A percentile compares a stretch with the other conserved stretches of the same genome.
These are phyloP conservation scores for Dicrostonyx torquatus DNA, from an alignment of 2,797 vertebrate species.

Conservation along the genomic window DNA sequence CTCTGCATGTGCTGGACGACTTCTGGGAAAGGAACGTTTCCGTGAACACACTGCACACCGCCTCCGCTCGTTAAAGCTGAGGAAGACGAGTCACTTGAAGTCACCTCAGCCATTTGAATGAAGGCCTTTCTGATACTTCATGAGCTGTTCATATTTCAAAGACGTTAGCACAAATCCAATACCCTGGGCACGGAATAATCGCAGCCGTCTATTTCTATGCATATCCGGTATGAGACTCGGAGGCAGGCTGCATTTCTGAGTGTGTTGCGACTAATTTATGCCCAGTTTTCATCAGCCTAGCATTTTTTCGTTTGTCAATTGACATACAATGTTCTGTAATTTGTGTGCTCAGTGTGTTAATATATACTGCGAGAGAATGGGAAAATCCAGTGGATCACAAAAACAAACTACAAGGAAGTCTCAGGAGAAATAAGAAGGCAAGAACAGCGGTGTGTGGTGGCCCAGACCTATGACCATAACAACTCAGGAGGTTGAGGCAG, in stretches of 20 bases:
- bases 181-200: conserved; percentile 67
- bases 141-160: conserved; percentile 82
- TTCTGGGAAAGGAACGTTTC: conserved; percentile 77
- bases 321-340: conserved; percentile 68
- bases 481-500: not conserved
- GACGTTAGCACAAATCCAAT: conserved; percentile 71
- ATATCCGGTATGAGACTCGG: conserved; percentile 65
- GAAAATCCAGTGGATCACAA: conserved; percentile 42
- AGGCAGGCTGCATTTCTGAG: conserved; percentile 74
- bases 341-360: conserved; percentile 76
- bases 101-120: conserved; percentile 76
- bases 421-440: not conserved
- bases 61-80: conserved; percentile 65
- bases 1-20: conserved; percentile 82
- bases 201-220: conserved; percentile 78
- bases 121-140: conserved; percentile 68
- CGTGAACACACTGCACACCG: conserved; percentile 75
- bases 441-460: not conserved
- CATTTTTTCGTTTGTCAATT: conserved; percentile 80
- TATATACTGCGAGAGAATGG: conserved; percentile 49
- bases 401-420: conserved; percentile 17
- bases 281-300: conserved; percentile 80
- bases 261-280: conserved; percentile 79
- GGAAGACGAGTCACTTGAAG: conserved; percentile 70
- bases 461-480: not conserved